A percentile compares a stretch with the other conserved stretches of the same genome.
These are phyloP conservation scores for Rambutsinella grinnellia DNA, from an alignment of 2,888 invertebrate genomes.

Conservation along the genomic window DNA sequence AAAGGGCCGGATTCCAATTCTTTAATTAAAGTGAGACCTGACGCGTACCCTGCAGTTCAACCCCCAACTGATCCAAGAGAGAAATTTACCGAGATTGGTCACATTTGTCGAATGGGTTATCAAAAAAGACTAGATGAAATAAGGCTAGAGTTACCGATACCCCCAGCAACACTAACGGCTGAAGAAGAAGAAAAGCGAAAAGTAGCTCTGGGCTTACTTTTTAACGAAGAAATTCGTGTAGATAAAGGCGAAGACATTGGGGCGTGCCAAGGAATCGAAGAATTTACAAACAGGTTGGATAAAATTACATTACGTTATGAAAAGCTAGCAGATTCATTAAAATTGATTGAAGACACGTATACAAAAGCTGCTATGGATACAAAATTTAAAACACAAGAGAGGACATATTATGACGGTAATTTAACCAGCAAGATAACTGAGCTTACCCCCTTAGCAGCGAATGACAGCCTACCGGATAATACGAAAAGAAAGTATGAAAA, in stretches of 20 bases:
- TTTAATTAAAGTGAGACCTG: slow-evolving; percentile 14
- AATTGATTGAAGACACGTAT: too few species aligned
- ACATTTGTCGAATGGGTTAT: slow-evolving; percentile 32
- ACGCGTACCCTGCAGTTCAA: slow-evolving; percentile 1
- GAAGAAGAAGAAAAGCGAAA: slow-evolving; percentile 4
- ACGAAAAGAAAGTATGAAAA: slow-evolving; percentile 17
- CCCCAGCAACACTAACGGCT: neutral
- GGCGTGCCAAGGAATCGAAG: slow-evolving; percentile 1
- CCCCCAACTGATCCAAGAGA: neutral
- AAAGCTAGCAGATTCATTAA: slow-evolving; percentile 3
- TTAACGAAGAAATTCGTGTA: slow-evolving; percentile 30
- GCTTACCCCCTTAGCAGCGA: neutral
- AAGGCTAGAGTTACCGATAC: too few species aligned
- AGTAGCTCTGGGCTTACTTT: slow-evolving; percentile 19
- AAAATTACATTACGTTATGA: neutral
- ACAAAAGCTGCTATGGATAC: too few species aligned
- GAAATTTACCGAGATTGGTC: neutral
- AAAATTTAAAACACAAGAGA: too few species aligned
- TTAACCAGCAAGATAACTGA: slow-evolving; percentile 1
- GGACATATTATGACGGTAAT: too few species aligned
- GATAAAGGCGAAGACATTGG: slow-evolving; percentile 3
- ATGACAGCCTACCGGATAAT: neutral
- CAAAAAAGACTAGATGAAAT: slow-evolving; percentile 19
- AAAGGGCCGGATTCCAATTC: slow-evolving; percentile 32
- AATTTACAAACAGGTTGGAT: slow-evolving; percentile 2